phyloP scores from a whole-genome alignment of 2,113 vertebrate species.

The Columba janthina region DNA sequence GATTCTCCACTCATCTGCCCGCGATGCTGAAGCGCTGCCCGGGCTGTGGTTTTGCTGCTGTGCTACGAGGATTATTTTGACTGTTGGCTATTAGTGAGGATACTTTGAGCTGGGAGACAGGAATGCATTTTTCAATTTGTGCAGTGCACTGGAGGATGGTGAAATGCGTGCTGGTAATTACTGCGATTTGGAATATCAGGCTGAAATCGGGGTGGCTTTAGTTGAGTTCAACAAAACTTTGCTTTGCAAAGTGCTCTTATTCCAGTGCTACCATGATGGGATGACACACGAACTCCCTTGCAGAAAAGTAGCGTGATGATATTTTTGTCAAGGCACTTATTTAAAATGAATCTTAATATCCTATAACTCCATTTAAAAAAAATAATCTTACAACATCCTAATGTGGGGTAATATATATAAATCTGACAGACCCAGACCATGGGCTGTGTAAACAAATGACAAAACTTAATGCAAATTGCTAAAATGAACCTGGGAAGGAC shows the following conservation, averaged over 20 bases:
- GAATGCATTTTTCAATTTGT: not conserved
- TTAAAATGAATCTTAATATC: not conserved
- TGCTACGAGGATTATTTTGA: not conserved
- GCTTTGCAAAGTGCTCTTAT: accelerated
- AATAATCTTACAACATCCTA: no score
- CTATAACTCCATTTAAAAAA: not conserved
- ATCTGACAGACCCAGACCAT: not conserved
- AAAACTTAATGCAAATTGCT: not conserved
- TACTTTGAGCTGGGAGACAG: not conserved
- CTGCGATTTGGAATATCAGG: not conserved
- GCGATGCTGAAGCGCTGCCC: accelerated
- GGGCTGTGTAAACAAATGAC: not conserved
- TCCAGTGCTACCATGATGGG: not conserved
- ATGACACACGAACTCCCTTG: not conserved
- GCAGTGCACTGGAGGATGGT: not conserved
- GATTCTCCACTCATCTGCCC: not conserved
- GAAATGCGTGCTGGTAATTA: accelerated
- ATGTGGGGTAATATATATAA: accelerated
- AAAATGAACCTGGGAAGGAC: not conserved
- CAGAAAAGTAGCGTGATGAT: not conserved
- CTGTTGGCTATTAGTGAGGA: not conserved
- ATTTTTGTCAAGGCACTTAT: not conserved
- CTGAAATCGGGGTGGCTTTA: not conserved
- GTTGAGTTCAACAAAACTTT: not conserved
- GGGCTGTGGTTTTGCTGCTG: not conserved